phyloP scores from a whole-genome alignment of 1,140 invertebrate genomes.

The Bombus confusus region DNA sequence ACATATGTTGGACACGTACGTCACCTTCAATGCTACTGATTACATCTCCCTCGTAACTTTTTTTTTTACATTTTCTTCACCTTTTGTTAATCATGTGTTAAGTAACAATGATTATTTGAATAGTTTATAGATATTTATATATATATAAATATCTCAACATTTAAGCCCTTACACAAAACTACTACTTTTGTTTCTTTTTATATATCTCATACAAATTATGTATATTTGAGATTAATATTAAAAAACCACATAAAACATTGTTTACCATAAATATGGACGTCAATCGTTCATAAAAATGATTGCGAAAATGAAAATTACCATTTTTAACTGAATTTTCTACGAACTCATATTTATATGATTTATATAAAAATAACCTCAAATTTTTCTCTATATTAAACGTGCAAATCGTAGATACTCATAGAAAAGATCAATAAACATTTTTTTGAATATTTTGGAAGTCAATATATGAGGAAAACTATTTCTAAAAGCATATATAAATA shows the following conservation, averaged over 20 bases:
- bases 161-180: slow-evolving; percentile 26
- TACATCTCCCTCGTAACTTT: slow-evolving; percentile 18
- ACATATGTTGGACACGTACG: slow-evolving; percentile 47
- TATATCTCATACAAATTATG: slow-evolving; percentile 31
- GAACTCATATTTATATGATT: slow-evolving; percentile 48
- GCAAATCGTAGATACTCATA: slow-evolving; percentile 35
- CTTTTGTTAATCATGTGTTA: slow-evolving; percentile 37
- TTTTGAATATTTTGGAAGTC: slow-evolving; percentile 14
- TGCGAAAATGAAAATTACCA: slow-evolving; percentile 8
- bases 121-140: slow-evolving; percentile 25
- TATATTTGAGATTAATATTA: slow-evolving; percentile 15
- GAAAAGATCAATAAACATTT: slow-evolving; percentile 4
- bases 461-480: slow-evolving; percentile 24
- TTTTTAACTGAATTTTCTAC: slow-evolving; percentile 25
- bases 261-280: slow-evolving; percentile 16
- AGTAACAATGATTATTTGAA: slow-evolving; percentile 31
- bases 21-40: slow-evolving; percentile 34
- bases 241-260: slow-evolving; percentile 10
- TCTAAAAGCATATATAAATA: slow-evolving; percentile 32
- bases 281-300: slow-evolving; percentile 15
- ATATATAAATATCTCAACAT: slow-evolving; percentile 18
- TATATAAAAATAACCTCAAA: slow-evolving; percentile 27
- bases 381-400: slow-evolving; percentile 46
- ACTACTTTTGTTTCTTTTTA: slow-evolving; percentile 8
- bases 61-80: slow-evolving; percentile 32